Evolutionary conservation across 2,113 vertebrate genomes (phyloP).

Genomic region (Chitala chitala): DNA sequence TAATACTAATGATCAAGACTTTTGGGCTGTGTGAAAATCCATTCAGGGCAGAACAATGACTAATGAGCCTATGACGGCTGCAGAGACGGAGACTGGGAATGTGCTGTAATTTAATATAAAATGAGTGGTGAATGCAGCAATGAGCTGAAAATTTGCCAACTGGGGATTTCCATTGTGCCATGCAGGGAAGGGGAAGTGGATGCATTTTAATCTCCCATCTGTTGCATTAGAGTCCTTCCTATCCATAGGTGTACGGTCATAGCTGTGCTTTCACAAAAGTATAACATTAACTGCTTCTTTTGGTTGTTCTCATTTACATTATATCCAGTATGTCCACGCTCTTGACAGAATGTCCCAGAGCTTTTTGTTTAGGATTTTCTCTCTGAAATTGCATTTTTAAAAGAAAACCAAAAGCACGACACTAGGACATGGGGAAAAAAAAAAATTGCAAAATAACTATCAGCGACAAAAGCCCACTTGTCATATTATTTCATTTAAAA

Average conservation of each 20-base stretch:
- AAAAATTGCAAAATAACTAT: too few relatives aligned
- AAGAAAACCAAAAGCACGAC: too few relatives aligned
- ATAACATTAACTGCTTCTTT: too few relatives aligned
- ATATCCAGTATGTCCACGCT: too few relatives aligned
- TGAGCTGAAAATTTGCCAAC: background rate
- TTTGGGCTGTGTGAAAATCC: background rate
- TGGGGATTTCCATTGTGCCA: background rate
- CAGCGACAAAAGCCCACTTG: too few relatives aligned
- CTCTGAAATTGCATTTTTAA: too few relatives aligned
- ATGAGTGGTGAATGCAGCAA: background rate
- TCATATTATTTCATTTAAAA: too few relatives aligned
- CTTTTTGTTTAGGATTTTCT: too few relatives aligned
- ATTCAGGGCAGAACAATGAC: slow-evolving; percentile 1
- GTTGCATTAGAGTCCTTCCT: slow-evolving; percentile 7
- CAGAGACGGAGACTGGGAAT: background rate
- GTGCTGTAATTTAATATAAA: background rate
- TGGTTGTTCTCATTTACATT: too few relatives aligned
- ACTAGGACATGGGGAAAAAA: too few relatives aligned
- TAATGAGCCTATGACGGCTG: slow-evolving; percentile 9
- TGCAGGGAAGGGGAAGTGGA: background rate
- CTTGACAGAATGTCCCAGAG: too few relatives aligned
- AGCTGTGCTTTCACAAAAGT: slow-evolving; percentile 9
- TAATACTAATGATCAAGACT: slow-evolving; percentile 6
- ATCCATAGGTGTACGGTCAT: slow-evolving; percentile 18
- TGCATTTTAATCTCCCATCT: slow-evolving; percentile 20